Base-by-base conservation (phyloP, 2,797 vertebrate species). In the Chaunax sp. region DNA sequence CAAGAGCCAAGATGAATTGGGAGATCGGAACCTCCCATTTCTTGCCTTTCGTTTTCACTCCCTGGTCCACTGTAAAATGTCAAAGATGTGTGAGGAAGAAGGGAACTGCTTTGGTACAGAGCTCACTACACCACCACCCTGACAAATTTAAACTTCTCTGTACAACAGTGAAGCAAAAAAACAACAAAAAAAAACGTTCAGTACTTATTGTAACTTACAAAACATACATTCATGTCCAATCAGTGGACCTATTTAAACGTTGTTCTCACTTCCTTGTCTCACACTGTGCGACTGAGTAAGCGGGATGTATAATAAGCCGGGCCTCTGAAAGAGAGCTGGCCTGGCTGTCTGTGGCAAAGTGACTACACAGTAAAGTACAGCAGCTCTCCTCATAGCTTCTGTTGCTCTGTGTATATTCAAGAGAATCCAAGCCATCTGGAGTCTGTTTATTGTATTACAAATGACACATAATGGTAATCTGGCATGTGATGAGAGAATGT, bases 381-480 rank as follows among this genome's bases (percentile, higher is more conserved):
- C 87, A 89, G 95, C 92, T 93, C 82, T 66, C 65, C 49, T 58
- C 70, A 72, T 83, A 83, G 90, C 90, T 92, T 90, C 90, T 91
- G 90, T 88, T 87, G 75, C 86, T 80, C 70, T 81, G 79, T 90
- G 84, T 92, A 87, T 89, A 87, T 87, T 79, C 82, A 71, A 66
- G 81, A 64, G 86, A 92, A 86, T 86, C 89, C 87, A 81, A 89
- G 81, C 90, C 92, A 94, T 93, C 92, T 94, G 93, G 92, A 87
- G 78, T 91, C 83, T 93, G 92, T 93, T 94, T 93, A 93, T 87
- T 81, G 85, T 92, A 92, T 90, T 88, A 90, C 82, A 91, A 93
- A 91, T 91, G 92, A 90, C 91, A 93, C 90, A 93, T 94, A 90
- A 92, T 87, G 84, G 88, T 93, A 93, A 94, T 93, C 91, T 92